Conservation (phyloP, 2,888 invertebrate genomes). For the Clitarchus hookeri region DNA sequence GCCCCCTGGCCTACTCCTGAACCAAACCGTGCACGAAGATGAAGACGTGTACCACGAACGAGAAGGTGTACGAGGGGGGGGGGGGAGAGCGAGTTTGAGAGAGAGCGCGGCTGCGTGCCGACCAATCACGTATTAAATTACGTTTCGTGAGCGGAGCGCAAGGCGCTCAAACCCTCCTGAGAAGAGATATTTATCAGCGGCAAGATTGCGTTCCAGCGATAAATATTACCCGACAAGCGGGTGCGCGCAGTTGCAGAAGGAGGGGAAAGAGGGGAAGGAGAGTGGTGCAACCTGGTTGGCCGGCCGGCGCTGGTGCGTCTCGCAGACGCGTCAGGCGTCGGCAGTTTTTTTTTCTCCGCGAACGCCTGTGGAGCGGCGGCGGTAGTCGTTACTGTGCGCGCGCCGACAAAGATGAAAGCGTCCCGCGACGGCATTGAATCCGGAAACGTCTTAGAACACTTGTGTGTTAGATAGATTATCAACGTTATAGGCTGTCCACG, state of each 20-base stretch:
- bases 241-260: neutral
- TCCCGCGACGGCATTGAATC: no score
- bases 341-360: neutral
- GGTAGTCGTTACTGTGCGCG: no score
- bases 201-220: conserved; percentile 19
- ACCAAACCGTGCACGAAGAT: neutral
- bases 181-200: conserved; percentile 25
- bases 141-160: conserved; percentile 21
- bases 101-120: neutral
- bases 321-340: neutral
- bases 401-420: no score
- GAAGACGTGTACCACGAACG: conserved; percentile 6
- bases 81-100: neutral
- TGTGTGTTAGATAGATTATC: no score
- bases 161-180: conserved; percentile 16
- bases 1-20: neutral
- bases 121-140: conserved; percentile 26
- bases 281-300: neutral
- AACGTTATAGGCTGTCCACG: no score
- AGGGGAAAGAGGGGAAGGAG: neutral
- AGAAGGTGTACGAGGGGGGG: no score
- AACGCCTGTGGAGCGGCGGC: no score
- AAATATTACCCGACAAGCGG: conserved; percentile 17
- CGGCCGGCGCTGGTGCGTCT: neutral
- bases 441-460: no score